Base-by-base conservation (phyloP, 2,797 vertebrate genomes). In the Platalea minor region DNA sequence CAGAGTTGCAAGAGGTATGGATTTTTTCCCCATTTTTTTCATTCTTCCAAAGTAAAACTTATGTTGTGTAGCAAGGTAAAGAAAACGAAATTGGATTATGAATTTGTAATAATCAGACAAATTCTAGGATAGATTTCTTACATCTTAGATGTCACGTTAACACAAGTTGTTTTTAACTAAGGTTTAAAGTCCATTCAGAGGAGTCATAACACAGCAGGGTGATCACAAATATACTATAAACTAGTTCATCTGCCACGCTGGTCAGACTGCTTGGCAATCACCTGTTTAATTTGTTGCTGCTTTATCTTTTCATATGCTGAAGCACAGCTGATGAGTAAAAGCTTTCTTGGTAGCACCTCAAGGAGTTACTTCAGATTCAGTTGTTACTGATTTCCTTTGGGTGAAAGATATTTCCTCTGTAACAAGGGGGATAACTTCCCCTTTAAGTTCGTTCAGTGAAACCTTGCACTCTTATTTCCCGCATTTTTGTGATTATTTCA, bases 161-260 rank as follows among this genome's bases (percentile, higher is more conserved):
- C 14, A 31, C 24, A 39, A 53, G 17, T 59, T 78, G 20, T 24
- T 74, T 82, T 68, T 69, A 68, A 10, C 25, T 67, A 43, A 72
- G 6, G 14, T 67, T 81, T n/a, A 51, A 83, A 37, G 43, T 68
- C 80, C 10, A 5, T 64, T 70, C 31, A 46, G 23, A 69, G 14
- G 53, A 85, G 37, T 64, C 6, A 3, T 39, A 77, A 50, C 10
- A 16, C 26, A 65, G 37, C 19, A 46, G 25, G 3, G 9, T 73
- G 35, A 24, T 93, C 65, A 65, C 24, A 84, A 72, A 41, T 20
- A 21, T 23, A 28, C 43, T 59, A 5, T 51, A 39, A 76, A 56
- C 10, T 56, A 1, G 1, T 39, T 28, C 33, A 88, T 45, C 45
- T 83, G 41, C 41, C 4, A 2, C 0, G 0, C 19, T 84, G 24